Conservation (phyloP, 2,888 invertebrate genomes). For the Andrena bicolor region DNA sequence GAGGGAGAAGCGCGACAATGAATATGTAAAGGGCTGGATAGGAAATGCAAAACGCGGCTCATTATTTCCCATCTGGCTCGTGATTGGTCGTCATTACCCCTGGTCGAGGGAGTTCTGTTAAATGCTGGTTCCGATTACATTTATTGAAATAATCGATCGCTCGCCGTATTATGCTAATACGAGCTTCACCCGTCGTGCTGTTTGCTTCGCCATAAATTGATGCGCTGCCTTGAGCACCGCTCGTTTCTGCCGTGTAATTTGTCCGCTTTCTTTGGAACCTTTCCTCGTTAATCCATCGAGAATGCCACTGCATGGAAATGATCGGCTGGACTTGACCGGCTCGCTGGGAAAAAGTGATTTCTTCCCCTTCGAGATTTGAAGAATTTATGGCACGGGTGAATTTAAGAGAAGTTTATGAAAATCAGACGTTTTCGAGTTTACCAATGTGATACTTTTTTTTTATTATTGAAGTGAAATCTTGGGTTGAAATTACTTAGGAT, state of each 20-base stretch:
- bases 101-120: slow-evolving; percentile 51
- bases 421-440: no score
- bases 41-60: slow-evolving; percentile 38
- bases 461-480: no score
- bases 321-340: not conserved
- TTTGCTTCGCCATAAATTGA: slow-evolving; percentile 46
- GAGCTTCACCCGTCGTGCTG: slow-evolving; percentile 16
- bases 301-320: not conserved
- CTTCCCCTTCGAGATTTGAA: not conserved
- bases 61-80: slow-evolving; percentile 43
- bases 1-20: slow-evolving; percentile 31
- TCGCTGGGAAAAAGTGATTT: not conserved
- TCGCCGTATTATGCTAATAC: slow-evolving; percentile 57
- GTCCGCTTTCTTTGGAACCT: slow-evolving; percentile 5
- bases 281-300: not conserved
- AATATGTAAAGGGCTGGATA: slow-evolving; percentile 50
- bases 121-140: slow-evolving; percentile 62
- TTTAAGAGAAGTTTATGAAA: no score
- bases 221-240: slow-evolving; percentile 37
- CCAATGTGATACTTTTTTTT: not conserved
- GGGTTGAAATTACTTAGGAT: no score
- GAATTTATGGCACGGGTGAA: not conserved
- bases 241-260: slow-evolving; percentile 40
- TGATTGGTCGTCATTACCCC: slow-evolving; percentile 49
- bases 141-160: slow-evolving; percentile 69